These are phyloP conservation scores for Coilia nasus DNA, from an alignment of 2,797 vertebrate genomes.

Conservation along the genomic window DNA sequence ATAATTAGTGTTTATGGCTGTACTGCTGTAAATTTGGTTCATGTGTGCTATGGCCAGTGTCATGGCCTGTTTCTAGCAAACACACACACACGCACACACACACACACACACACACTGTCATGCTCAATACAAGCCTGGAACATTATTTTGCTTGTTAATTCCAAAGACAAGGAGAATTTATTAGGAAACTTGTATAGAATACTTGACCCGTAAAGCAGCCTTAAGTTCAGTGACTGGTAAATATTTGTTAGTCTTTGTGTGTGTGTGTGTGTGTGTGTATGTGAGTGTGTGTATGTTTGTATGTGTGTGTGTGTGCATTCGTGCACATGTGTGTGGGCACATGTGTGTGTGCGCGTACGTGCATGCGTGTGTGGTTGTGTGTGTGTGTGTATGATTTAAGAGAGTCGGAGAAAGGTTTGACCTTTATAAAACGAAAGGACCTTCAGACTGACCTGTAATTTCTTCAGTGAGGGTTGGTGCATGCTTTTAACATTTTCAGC, in stretches of 20 bases:
- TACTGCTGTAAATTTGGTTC: neutral
- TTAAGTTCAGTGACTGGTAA: neutral
- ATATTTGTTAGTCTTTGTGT: neutral
- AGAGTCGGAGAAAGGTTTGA: no score
- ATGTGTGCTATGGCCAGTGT: neutral
- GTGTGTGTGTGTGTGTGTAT: neutral
- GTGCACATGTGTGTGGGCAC: no score
- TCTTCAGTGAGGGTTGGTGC: neutral
- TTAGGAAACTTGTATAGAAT: neutral
- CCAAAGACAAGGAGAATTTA: neutral
- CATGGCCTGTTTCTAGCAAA: neutral
- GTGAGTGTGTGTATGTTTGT: no score
- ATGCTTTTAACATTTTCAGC: no score
- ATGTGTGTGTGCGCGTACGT: no score
- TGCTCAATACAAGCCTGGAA: neutral
- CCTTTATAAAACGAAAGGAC: no score
- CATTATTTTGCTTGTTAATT: neutral
- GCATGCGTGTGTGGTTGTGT: no score
- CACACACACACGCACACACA: no score
- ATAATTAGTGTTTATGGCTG: neutral
- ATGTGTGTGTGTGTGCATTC: no score
- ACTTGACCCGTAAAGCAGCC: neutral
- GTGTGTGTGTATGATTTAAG: no score
- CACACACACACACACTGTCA: neutral
- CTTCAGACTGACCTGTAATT: no score